Conservation (phyloP, 2,113 vertebrate genomes). For the Anarrhichthys ocellatus region DNA sequence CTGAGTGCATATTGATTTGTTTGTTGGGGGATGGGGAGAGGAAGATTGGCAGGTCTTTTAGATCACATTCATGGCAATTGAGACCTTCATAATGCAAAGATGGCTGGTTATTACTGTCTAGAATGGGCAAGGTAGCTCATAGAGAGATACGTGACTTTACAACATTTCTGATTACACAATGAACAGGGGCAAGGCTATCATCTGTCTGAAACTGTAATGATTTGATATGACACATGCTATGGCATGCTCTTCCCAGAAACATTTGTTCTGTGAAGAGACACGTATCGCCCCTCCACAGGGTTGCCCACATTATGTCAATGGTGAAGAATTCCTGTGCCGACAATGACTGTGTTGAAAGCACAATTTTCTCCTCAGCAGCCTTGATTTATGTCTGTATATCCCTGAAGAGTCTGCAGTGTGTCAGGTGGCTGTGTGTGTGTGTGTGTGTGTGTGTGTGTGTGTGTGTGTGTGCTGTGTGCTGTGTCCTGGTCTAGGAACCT, state of each 20-base stretch:
- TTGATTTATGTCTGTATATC: slow-evolving; percentile 36
- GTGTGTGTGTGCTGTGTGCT: neutral
- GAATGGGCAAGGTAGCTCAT: neutral
- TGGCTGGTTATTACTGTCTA: neutral
- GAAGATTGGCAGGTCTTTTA: neutral
- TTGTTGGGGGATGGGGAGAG: neutral
- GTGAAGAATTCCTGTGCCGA: neutral
- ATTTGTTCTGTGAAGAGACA: slow-evolving; percentile 17
- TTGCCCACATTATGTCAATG: neutral
- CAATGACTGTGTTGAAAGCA: slow-evolving; percentile 15
- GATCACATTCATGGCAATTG: neutral
- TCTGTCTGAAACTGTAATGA: neutral
- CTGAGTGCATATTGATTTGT: slow-evolving; percentile 4
- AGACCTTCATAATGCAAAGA: neutral
- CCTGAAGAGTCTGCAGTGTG: slow-evolving; percentile 35
- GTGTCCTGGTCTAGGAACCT: neutral
- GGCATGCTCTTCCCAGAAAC: neutral
- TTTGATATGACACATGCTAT: neutral
- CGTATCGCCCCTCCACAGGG: neutral
- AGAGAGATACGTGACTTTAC: neutral
- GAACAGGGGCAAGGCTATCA: neutral
- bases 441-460: neutral
- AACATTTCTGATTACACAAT: neutral
- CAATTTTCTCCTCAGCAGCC: slow-evolving; percentile 6
- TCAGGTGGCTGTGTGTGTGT: neutral